Conservation (phyloP, 2,113 vertebrate species). For the Pachycephala philippinensis region DNA sequence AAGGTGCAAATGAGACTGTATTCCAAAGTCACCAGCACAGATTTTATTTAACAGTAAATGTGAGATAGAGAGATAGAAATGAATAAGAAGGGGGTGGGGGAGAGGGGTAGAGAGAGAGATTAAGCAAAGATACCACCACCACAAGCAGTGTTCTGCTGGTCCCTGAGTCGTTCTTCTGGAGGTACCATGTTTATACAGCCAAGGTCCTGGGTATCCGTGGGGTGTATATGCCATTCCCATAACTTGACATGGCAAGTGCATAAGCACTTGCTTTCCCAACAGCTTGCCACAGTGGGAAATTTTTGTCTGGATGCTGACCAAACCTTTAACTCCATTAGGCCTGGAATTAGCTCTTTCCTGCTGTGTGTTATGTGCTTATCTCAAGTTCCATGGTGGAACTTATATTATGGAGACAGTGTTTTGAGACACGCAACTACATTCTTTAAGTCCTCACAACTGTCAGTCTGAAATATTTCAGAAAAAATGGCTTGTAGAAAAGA, state of each 20-base stretch:
- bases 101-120: background rate
- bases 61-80: background rate
- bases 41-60: background rate
- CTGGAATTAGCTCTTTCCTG: background rate
- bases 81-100: background rate
- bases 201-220: no score
- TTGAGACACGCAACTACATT: background rate
- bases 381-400: background rate
- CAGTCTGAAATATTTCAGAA: background rate
- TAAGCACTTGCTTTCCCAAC: background rate
- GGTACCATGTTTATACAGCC: background rate
- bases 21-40: background rate
- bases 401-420: background rate
- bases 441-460: background rate
- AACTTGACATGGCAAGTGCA: background rate
- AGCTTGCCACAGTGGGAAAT: background rate
- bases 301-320: background rate
- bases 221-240: background rate
- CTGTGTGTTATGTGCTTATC: background rate
- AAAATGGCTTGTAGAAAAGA: background rate
- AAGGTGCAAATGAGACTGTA: background rate
- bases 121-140: background rate
- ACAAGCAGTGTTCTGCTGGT: rapidly evolving
- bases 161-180: background rate
- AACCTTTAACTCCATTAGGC: background rate